Evolutionary conservation across 2,797 vertebrate species (phyloP), one percentile per base, ranked within the genome.

Genomic region (Gadopsis bispinosus): DNA sequence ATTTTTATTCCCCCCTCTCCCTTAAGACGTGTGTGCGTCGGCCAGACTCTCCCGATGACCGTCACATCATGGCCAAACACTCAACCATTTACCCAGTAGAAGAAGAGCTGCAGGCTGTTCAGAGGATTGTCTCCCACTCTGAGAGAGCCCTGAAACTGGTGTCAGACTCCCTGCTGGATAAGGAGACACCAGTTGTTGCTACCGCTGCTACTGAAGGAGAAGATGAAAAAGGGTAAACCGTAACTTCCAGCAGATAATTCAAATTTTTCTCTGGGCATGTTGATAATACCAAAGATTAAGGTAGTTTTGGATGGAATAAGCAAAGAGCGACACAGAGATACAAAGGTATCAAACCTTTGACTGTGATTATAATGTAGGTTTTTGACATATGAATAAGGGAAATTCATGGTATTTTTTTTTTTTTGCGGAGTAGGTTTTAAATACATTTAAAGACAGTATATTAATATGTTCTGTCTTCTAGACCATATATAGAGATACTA

Each of bases 81-180:
- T 94, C 96, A 0, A 91, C 92, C 69, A 96, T 97, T 89, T 96
- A 96, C 89, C 96, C 96, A 0, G 94, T 94, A 0, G 96, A 97
- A 75, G 94, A 93, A 7, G 96, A 97, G 90, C 94, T 97, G 14
- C 95, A 95, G 91, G 95, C 96, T 0, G 91, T 97, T 63, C 96
- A 96, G 92, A 95, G 84, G 65, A 95, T 95, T 0, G 95, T 97
- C 26, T 96, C 96, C 0, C 96, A 96, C 68, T 90, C 93, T 0
- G 96, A 97, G 83, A 93, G 92, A 3, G 96, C 96, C 37, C 94
- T 97, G 33, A 96, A 96, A 70, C 93, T 96, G 75, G 96, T 97
- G 88, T 97, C 97, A 0, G 95, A 97, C 90, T 87, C 88, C 12
- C 88, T 97, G 84, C 87, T 94, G 10, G 94, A 95, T 77, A 92